Base-by-base conservation (phyloP, 2,888 invertebrate genomes). In the Cephus pygmeus region DNA sequence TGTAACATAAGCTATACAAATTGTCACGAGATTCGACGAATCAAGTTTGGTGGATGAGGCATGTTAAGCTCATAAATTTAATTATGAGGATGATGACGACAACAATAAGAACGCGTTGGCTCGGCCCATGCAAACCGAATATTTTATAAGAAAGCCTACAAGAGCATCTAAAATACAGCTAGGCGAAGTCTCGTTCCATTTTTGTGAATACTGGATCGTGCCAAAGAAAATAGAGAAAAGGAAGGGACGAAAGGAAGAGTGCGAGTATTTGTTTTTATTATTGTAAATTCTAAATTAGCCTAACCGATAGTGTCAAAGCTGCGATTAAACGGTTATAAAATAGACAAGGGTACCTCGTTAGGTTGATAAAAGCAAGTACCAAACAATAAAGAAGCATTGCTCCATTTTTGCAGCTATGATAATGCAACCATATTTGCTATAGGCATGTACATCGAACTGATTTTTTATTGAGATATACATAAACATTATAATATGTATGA, bases 401-500 rank as follows among this genome's bases (percentile, higher is more conserved):
- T 81, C 81, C 81, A 79, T 76, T 81, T 81, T 80, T 81, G 73
- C 36, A 80, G 77, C 75, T 77, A 79, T 71, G 77, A 78, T 81
- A 79, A 76, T 77, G 79, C 79, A 77, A 78, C 80, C 75, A 79
- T 81, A 73, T 81, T 79, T 77, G 75, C 77, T 79, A 81, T 77
- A 77, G 81, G 69, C 77, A 79, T 78, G 79, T 83, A 83, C 82
- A 86, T 86, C 81, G 84, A 87, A 87, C 79, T 79, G 81, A 84
- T 84, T 85, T 84, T 85, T 79, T 83, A 79, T 83, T 77, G 76
- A 77, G 76, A 80, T 76, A 78, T 69, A 35, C 76, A 77, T 79
- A 77, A 76, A 79, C 76, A 69, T 40, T 74, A 69, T 81, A 79
- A 75, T 34, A 36, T 74, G 34, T 40, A 74, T 30, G 71, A 78